Evolutionary conservation across 1,140 invertebrate genomes (phyloP), one percentile per base, ranked within the genome.

Genomic region (Drosophila nigrodunni): DNA sequence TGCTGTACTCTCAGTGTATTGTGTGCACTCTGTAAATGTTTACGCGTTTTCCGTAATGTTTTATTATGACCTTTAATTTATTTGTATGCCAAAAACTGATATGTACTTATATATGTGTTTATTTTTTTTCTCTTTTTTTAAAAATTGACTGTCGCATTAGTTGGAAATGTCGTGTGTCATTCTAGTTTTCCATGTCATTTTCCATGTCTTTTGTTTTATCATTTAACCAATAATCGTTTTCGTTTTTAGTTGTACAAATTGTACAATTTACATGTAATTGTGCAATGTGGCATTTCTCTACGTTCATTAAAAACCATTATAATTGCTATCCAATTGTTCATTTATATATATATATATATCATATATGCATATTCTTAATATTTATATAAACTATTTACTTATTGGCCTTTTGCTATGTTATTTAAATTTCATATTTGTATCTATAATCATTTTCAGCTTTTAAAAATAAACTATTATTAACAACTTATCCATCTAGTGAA

Each of bases 401-500:
- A 57, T 57, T 57, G 54, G 54, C 54, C 54, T 39, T 74, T 34
- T 70, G 61, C 54, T 59, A 50, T 60, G 37, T 68, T 59, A 82
- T 57, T 54, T 88, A 72, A 67, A 83, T 75, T 75, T 89, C 65
- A 77, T 75, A 72, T 54, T 59, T 61, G 55, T 79, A 74, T 74
- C 55, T 68, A 78, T 58, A 72, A 62, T 70, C 46, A 41, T 54
- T 75, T 69, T 81, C 78, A 72, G 74, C 67, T 55, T 89, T 78
- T 75, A 83, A 89, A 88, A 88, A 80, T 80, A 80, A 77, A 86
- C 78, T 88, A 87, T 80, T 88, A 83, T 88, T 83, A 88, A 89
- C 74, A 82, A 67, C 80, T 88, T 88, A 87, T 66, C 18, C 13
- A n/a, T 35, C 73, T 82, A 72, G 52, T 79, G 68, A 68, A 72